Evolutionary conservation across 1,140 invertebrate genomes (phyloP).

Genomic region (Drosophila miranda): DNA sequence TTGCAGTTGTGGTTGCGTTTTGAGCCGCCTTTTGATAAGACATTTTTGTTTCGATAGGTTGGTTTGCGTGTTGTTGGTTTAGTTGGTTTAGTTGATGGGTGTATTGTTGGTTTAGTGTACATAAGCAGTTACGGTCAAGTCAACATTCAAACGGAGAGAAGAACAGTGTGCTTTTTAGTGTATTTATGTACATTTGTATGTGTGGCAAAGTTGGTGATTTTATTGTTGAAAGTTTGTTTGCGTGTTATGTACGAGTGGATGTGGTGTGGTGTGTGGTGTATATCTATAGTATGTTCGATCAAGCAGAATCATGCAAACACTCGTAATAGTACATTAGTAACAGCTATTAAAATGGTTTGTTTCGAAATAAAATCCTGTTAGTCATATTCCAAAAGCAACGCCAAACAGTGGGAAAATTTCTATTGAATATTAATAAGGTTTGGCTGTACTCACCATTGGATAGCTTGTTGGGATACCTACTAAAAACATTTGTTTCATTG

Average conservation of each 20-base stretch:
- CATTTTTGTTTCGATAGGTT: constrained; percentile 29
- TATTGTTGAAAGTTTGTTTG: neutral
- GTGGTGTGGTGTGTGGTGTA: constrained; percentile 18
- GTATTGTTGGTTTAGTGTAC: constrained; percentile 7
- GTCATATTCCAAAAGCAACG: constrained; percentile 53
- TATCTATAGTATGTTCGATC: constrained; percentile 8
- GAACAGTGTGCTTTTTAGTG: constrained; percentile 39
- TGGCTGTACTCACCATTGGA: constrained; percentile 60
- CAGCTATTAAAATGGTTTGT: constrained; percentile 35
- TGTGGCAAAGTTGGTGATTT: constrained; percentile 1
- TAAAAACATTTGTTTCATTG: constrained; percentile 81
- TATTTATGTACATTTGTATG: constrained; percentile 3
- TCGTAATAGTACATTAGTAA: constrained; percentile 18
- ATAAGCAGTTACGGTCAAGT: constrained; percentile 24
- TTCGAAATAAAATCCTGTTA: constrained; percentile 82
- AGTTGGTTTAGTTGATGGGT: too few species aligned
- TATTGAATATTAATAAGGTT: constrained; percentile 10
- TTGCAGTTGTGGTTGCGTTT: constrained; percentile 40
- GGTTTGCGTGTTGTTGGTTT: constrained; percentile 45
- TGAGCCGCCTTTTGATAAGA: constrained; percentile 65
- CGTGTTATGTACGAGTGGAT: constrained; percentile 2
- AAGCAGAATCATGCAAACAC: constrained; percentile 61
- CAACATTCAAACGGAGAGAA: constrained; percentile 48
- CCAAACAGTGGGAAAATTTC: constrained; percentile 7
- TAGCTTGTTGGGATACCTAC: constrained; percentile 37